Base-by-base conservation (phyloP, 2,888 invertebrate species). In the Euzophera pinguis region DNA sequence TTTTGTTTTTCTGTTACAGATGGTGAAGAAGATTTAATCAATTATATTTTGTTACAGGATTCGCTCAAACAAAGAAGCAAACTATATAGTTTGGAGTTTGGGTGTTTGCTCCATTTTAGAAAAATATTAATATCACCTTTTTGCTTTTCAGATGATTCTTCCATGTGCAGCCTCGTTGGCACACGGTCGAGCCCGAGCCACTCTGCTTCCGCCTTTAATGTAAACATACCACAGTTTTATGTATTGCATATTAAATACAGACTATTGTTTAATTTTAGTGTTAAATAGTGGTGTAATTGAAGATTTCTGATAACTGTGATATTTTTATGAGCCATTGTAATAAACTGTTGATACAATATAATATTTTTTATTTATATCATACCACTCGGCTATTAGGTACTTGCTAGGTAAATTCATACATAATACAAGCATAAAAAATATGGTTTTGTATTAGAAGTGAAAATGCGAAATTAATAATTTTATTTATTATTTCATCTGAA, bases 151-250 rank as follows among this genome's bases (percentile, higher is more conserved):
- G 90, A 84, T 85, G 86, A 74, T 73, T 90, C 88, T 73, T 84
- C 90, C 82, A 86, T 85, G 71, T 90, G 91, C 80, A 93, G 89
- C 78, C 92, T 89, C 73, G 92, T 92, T 72, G 93, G 92, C 75
- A 93, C 92, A 80, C 92, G 91, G 84, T 93, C 93, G 78, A 93
- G 91, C 69, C 93, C 92, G 71, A 90, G 86, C 91, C 92, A 92
- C 76, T 92, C 92, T 65, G 91, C 91, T 85, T 92, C 92, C 67
- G 91, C 88, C 92, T 92, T 85, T 76, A 91, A 90, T 78, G 67
- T 75, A 87, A 87, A 89, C 77, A 84, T 74, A 78, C 66, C 77
- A 75, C 71, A 67, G 64, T 64, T 69, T 84, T 85, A 84, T 69
- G 67, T 68, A 62, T 57, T 76, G 57, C 72, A 67, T 65, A 63